Percentiles rank a stretch among this genome's conserved stretches.
These are phyloP conservation scores for Pseudochirops cupreus DNA, from an alignment of 2,797 vertebrate species.

Conservation along the genomic window DNA sequence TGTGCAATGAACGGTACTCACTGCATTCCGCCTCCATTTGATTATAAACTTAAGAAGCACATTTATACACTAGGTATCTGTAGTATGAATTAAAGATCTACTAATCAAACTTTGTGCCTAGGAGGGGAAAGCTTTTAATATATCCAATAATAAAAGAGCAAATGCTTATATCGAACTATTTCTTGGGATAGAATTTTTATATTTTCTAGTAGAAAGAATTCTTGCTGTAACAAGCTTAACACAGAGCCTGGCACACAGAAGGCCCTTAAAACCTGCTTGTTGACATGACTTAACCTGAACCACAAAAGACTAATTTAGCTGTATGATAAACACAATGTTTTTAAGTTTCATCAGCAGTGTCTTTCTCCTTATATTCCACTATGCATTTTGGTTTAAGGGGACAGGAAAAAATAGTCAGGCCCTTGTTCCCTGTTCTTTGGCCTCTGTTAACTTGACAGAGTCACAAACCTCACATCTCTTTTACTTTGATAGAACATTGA, in stretches of 20 bases:
- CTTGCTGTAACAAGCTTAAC: neutral
- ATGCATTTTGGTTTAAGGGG: neutral
- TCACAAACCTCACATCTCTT: neutral
- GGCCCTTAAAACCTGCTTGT: neutral
- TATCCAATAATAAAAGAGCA: neutral
- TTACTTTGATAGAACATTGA: accelerated
- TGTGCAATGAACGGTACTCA: neutral
- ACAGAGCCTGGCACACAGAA: neutral
- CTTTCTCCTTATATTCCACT: neutral
- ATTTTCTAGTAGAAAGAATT: neutral
- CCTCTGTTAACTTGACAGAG: neutral
- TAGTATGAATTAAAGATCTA: accelerated
- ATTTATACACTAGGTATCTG: accelerated
- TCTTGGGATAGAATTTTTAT: too few relatives aligned
- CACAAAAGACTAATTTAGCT: neutral
- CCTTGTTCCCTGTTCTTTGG: neutral
- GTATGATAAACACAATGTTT: neutral
- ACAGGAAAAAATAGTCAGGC: neutral
- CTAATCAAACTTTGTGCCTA: neutral
- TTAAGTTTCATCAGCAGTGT: neutral
- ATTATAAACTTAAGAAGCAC: neutral
- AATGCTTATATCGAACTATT: accelerated
- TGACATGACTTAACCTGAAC: neutral
- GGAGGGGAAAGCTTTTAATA: neutral
- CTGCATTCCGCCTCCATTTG: neutral